Conservation (phyloP, 2,113 vertebrate genomes). For the Laterallus jamaicensis region DNA sequence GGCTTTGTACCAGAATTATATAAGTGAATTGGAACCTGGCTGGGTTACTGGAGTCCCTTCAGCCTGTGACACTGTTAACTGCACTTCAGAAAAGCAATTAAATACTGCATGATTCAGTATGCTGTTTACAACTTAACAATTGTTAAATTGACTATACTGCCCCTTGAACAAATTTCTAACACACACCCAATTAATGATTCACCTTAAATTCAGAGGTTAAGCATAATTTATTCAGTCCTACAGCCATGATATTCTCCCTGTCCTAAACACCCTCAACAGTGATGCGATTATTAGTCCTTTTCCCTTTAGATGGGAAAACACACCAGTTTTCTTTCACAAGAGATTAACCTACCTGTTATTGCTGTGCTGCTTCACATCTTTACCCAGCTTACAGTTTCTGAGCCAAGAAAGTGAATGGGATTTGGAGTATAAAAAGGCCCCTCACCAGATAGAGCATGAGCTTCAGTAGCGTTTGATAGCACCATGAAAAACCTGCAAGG, state of each 20-base stretch:
- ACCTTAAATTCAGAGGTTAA: neutral
- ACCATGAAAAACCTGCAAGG: neutral
- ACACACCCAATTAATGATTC: conserved; percentile 25
- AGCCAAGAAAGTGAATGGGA: neutral
- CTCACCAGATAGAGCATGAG: neutral
- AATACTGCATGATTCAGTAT: neutral
- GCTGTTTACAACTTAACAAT: neutral
- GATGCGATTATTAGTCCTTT: neutral
- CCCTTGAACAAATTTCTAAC: conserved; percentile 34
- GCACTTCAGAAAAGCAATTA: neutral
- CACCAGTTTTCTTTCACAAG: neutral
- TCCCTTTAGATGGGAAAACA: neutral
- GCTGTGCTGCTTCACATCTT: neutral
- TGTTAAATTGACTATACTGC: conserved; percentile 18
- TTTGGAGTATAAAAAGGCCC: neutral
- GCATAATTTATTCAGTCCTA: neutral
- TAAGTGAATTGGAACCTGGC: neutral
- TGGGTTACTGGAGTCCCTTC: neutral
- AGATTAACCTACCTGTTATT: neutral
- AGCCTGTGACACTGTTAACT: neutral
- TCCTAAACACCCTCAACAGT: neutral
- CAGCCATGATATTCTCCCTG: neutral
- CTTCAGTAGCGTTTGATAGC: neutral
- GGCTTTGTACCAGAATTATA: neutral
- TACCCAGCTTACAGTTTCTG: neutral